These are phyloP conservation scores for Ditula angustiorana DNA, from an alignment of 2,888 invertebrate species.

Conservation along the genomic window DNA sequence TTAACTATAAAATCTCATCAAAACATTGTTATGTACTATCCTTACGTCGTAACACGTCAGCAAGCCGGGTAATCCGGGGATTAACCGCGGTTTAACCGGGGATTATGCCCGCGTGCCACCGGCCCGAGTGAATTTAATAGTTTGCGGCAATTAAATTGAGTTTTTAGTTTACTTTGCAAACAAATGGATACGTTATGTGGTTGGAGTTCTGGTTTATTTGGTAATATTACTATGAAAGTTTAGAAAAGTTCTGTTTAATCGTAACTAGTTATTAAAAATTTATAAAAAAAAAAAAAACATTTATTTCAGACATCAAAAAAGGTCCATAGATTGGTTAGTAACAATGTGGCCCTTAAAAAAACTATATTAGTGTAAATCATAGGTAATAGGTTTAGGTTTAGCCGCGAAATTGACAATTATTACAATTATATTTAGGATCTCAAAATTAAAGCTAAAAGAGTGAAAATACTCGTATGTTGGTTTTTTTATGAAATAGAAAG, in stretches of 20 bases:
- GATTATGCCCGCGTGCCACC: conserved; percentile 34
- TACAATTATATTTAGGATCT: too few relatives aligned
- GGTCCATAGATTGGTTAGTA: too few relatives aligned
- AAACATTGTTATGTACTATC: conserved; percentile 26
- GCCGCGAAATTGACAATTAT: too few relatives aligned
- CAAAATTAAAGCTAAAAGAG: too few relatives aligned
- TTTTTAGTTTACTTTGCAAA: conserved; percentile 45
- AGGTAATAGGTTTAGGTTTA: too few relatives aligned
- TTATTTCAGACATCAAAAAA: too few relatives aligned
- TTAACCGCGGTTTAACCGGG: conserved; percentile 37
- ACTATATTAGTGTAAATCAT: too few relatives aligned
- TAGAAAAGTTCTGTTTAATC: background rate
- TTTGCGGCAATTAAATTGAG: conserved; percentile 40
- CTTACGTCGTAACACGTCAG: conserved; percentile 31
- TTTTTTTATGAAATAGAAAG: too few relatives aligned
- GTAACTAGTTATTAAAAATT: too few relatives aligned
- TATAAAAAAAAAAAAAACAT: too few relatives aligned
- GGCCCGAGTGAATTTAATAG: conserved; percentile 33
- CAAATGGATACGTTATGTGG: conserved; percentile 44
- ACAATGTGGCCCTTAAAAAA: too few relatives aligned
- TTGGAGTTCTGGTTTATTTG: conserved; percentile 26
- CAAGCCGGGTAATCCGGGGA: conserved; percentile 19
- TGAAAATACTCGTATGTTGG: too few relatives aligned
- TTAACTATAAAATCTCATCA: conserved; percentile 31
- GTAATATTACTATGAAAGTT: background rate